These are phyloP conservation scores for Antedon mediterranea DNA, from an alignment of 53 echinoderm and acorn worm species.

Conservation along the genomic window DNA sequence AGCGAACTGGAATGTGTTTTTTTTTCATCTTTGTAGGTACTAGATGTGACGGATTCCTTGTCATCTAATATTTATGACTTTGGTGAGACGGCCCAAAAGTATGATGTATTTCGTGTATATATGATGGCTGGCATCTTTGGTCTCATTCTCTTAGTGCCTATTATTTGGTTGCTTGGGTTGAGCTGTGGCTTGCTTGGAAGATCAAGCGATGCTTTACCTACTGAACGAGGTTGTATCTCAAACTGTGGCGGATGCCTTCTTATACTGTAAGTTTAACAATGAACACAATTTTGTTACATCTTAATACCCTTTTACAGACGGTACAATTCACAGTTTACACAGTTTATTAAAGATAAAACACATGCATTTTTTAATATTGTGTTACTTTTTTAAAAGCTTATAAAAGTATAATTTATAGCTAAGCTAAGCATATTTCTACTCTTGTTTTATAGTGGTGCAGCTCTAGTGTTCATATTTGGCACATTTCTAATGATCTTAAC, in stretches of 20 bases:
- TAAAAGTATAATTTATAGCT: too few species aligned
- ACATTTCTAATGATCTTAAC: conserved; percentile 67
- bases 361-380: too few species aligned
- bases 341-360: too few species aligned
- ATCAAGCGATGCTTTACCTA: conserved; percentile 16
- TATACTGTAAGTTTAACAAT: conserved; percentile 79
- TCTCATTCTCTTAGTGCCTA: conserved; percentile 29
- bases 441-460: conserved; percentile 34
- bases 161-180: conserved; percentile 42
- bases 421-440: too few species aligned
- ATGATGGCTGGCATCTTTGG: conserved; percentile 32
- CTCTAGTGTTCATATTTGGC: conserved; percentile 44
- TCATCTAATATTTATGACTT: conserved; percentile 2
- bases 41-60: conserved; percentile 6
- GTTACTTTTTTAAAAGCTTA: too few species aligned
- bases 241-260: conserved; percentile 63
- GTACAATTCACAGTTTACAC: too few species aligned
- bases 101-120: conserved; percentile 34
- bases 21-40: conserved; percentile 12
- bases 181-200: conserved; percentile 28
- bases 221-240: conserved; percentile 30
- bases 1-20: too few species aligned
- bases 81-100: conserved; percentile 3
- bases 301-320: too few species aligned
- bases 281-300: too few species aligned